Conservation (phyloP, 2,888 invertebrate species). For the Eudemis profundana region DNA sequence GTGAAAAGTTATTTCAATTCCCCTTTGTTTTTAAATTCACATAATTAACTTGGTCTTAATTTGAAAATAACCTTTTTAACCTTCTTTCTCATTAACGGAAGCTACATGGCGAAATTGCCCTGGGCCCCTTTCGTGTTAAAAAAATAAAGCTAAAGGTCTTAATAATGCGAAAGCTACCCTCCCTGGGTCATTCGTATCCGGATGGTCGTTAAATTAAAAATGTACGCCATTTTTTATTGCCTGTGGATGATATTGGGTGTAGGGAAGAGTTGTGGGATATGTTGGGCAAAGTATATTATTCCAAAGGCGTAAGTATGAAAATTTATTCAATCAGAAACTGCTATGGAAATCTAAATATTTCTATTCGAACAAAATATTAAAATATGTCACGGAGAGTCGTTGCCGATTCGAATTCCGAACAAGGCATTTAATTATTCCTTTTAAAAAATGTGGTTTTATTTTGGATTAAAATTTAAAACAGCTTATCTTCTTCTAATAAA, state of each 20-base stretch:
- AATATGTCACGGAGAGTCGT: no score
- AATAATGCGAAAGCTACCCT: constrained; percentile 20
- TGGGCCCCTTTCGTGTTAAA: constrained; percentile 15
- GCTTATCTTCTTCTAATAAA: no score
- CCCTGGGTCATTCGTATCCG: background rate
- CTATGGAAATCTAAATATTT: no score
- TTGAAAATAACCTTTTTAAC: constrained; percentile 28
- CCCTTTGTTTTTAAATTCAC: constrained; percentile 30
- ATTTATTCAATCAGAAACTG: no score
- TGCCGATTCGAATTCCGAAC: no score
- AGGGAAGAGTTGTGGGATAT: constrained; percentile 5
- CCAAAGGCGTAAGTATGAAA: no score
- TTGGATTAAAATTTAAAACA: no score
- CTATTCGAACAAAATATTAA: no score
- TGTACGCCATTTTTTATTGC: constrained; percentile 19
- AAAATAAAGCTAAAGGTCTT: constrained; percentile 32
- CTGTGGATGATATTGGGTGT: background rate
- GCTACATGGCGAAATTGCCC: constrained; percentile 11
- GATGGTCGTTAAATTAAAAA: constrained; percentile 18
- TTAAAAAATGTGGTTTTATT: no score
- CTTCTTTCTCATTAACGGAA: constrained; percentile 25
- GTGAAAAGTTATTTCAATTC: constrained; percentile 5
- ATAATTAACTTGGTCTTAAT: constrained; percentile 27
- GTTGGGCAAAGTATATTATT: background rate
- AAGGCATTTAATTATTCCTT: no score